Evolutionary conservation across 2,113 vertebrate genomes (phyloP), one percentile per base, ranked within the genome.

Genomic region (Dipodomys spectabilis): DNA sequence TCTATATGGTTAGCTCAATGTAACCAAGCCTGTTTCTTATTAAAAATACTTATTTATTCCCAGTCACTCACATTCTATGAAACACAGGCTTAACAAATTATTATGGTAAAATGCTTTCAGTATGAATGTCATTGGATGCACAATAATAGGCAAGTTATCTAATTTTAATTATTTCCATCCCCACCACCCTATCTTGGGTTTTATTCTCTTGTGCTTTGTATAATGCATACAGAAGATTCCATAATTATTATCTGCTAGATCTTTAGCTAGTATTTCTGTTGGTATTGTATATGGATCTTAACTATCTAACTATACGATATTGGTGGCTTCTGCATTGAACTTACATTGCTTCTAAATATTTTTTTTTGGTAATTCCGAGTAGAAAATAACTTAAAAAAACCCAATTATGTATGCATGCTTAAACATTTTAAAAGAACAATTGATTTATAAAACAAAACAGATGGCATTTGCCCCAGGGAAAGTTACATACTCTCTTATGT

Each of bases 51-150:
- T 90, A 27, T 91, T 95, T 95, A 89, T 80, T 91, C 27, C 22
- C 39, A 88, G 81, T 49, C 53, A 13, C 35, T 92, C 91, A 72
- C 35, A 27, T 92, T 83, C 81, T 93, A 32, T 78, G 86, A 94
- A 96, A 91, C 15, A 89, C 28, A 96, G 69, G 94, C 28, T 32
- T 81, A 88, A 95, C 92, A 73, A 88, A 90, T 94, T 95, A 92
- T 85, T 89, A 74, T 75, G 20, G 77, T 45, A 92, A 95, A 96
- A 90, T 95, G 67, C 39, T 96, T 94, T 67, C 88, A 90, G 90
- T 97, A 90, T 95, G 35, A 96, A 82, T 74, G n/a, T 84, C 82
- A 78, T 2, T 95, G 86, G 73, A 7, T 85, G 74, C 22, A 78
- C 28, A 96, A 85, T 85, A 95, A 79, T 82, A 77, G 78, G 86